Evolutionary conservation across 2,888 invertebrate genomes (phyloP).

Genomic region (Mythimna albipuncta): DNA sequence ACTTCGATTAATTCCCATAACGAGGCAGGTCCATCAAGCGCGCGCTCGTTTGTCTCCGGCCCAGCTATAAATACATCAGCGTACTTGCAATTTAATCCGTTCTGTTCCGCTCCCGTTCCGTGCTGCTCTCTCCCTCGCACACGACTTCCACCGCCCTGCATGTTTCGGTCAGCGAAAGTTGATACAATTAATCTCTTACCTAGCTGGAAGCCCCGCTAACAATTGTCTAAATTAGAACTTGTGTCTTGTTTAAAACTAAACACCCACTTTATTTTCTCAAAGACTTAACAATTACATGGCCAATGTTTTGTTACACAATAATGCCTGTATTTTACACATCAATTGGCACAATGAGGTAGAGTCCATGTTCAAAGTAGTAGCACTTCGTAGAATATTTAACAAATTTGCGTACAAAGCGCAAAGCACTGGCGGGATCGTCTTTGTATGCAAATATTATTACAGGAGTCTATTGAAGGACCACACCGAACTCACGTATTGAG

Average conservation of each 20-base stretch:
- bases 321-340: slow-evolving; percentile 42
- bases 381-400: slow-evolving; percentile 79
- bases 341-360: slow-evolving; percentile 48
- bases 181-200: slow-evolving; percentile 80
- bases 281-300: slow-evolving; percentile 27
- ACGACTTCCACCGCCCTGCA: slow-evolving; percentile 66
- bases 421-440: slow-evolving; percentile 80
- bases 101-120: slow-evolving; percentile 83
- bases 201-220: slow-evolving; percentile 70
- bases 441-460: slow-evolving; percentile 88
- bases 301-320: slow-evolving; percentile 52
- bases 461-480: slow-evolving; percentile 83
- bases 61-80: slow-evolving; percentile 90
- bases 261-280: slow-evolving; percentile 51
- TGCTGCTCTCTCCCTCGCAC: slow-evolving; percentile 76
- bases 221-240: slow-evolving; percentile 77
- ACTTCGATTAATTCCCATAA: slow-evolving; percentile 91
- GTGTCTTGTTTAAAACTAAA: slow-evolving; percentile 69
- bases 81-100: slow-evolving; percentile 90
- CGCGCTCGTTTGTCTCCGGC: slow-evolving; percentile 89
- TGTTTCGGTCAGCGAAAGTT: slow-evolving; percentile 82
- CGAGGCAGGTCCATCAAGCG: slow-evolving; percentile 90
- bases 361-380: slow-evolving; percentile 64
- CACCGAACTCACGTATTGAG: slow-evolving; percentile 77
- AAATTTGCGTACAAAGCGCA: slow-evolving; percentile 83